A percentile compares a stretch with the other conserved stretches of the same genome.
These are phyloP conservation scores for Antheraea assamensis DNA, from an alignment of 2,888 invertebrate species.

Conservation along the genomic window DNA sequence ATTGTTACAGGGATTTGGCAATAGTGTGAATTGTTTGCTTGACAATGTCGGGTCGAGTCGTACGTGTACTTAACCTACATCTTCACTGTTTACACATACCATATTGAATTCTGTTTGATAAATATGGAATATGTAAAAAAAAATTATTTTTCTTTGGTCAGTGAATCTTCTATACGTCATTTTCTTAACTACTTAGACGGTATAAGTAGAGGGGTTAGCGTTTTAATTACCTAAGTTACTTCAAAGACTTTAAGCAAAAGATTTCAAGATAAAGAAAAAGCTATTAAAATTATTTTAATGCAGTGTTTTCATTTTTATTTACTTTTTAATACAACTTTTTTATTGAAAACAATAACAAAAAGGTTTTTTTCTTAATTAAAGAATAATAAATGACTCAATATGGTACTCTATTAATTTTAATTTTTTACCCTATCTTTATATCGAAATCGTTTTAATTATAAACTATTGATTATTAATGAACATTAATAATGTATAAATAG, in stretches of 20 bases:
- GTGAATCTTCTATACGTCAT: neutral
- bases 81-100: constrained; percentile 18
- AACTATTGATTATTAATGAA: too few relatives aligned
- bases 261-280: neutral
- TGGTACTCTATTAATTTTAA: too few relatives aligned
- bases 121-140: constrained; percentile 2
- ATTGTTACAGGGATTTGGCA: constrained; percentile 72
- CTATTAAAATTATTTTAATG: neutral
- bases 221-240: neutral
- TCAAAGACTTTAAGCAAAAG: neutral
- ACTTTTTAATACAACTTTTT: neutral
- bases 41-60: constrained; percentile 30
- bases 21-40: constrained; percentile 73
- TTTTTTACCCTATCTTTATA: too few relatives aligned
- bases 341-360: neutral
- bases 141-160: neutral
- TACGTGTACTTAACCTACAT: constrained; percentile 60
- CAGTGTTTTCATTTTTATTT: neutral
- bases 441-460: too few relatives aligned
- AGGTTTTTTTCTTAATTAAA: neutral
- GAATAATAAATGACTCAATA: neutral
- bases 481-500: too few relatives aligned
- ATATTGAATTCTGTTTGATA: constrained; percentile 18
- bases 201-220: neutral
- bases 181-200: neutral